Evolutionary conservation across 2,113 vertebrate species (phyloP).

Genomic region (Chaetorhynchus papuensis): DNA sequence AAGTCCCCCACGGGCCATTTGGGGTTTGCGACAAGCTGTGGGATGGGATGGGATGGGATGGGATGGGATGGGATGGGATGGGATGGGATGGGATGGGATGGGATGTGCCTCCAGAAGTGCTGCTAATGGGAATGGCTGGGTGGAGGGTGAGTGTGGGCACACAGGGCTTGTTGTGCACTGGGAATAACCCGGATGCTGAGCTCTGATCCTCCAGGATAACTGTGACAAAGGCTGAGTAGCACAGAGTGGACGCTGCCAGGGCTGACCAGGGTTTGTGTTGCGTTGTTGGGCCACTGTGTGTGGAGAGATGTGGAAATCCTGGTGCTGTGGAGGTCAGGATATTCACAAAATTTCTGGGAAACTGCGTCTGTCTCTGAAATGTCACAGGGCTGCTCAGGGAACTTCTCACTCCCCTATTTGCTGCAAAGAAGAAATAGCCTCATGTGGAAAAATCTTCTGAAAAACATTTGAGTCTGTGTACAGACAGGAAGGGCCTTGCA

Average conservation of each 20-base stretch:
- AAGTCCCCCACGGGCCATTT: rapidly evolving
- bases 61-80: not conserved
- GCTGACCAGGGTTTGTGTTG: not conserved
- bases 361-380: not conserved
- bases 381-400: not conserved
- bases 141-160: not conserved
- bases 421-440: not conserved
- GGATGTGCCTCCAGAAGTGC: not conserved
- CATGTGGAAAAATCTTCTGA: not conserved
- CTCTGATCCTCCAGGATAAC: not conserved
- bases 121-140: not conserved
- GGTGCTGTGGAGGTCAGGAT: not conserved
- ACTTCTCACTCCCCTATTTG: not conserved
- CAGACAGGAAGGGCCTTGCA: not conserved
- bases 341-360: not conserved
- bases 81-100: not conserved
- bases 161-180: not conserved
- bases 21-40: not conserved
- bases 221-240: not conserved
- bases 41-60: not conserved
- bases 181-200: not conserved
- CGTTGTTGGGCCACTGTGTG: not conserved
- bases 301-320: not conserved
- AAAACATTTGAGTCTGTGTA: not conserved
- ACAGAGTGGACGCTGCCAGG: not conserved